Evolutionary conservation across 2,888 invertebrate genomes (phyloP), one percentile per base, ranked within the genome.

Genomic region (Dermolepida albohirtum): DNA sequence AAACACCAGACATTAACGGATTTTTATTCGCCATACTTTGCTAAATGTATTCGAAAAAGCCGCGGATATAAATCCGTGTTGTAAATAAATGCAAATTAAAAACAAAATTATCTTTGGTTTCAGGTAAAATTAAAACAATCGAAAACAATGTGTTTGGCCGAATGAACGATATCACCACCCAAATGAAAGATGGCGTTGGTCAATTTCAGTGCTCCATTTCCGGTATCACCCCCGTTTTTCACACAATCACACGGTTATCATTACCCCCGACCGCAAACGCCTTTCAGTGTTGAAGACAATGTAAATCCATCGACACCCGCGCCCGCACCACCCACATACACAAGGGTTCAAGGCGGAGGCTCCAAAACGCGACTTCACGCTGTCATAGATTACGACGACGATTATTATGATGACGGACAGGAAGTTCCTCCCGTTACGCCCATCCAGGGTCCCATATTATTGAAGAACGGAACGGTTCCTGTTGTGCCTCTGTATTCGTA

Each of bases 401-500:
- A 85, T 72, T 88, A 89, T 76, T 89, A 89, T 67, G 90, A 90
- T 74, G 89, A 89, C 70, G 43, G 77, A 72, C 70, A 70, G 22
- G 71, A 71, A 41, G 67, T 70, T n/a, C 74, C 85, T 78, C 88
- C 89, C 71, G 92, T 94, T 59, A 94, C 94, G 17, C 94, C 94
- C 27, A 92, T 94, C 68, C 93, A 94, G 82, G 95, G 95, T 40
- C 95, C 95, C n/a, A 94, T 95, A 80, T 90, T 89, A 78, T 83
- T 94, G 74, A 91, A 92, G 83, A 95, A 95, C 82, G 94, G 94
- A 68, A 89, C 90, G 50, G 93, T 94, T 59, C 95, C 95, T 52
- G 95, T 95, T 5, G 94, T 95, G 71, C 95, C 95, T 17, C 86
- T 95, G 50, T 94, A 93, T 75, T 92, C 94, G 62, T 94, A 94